Evolutionary conservation across 1,140 invertebrate genomes (phyloP), one percentile per base, ranked within the genome.

Genomic region (Sweltsa coloradensis): DNA sequence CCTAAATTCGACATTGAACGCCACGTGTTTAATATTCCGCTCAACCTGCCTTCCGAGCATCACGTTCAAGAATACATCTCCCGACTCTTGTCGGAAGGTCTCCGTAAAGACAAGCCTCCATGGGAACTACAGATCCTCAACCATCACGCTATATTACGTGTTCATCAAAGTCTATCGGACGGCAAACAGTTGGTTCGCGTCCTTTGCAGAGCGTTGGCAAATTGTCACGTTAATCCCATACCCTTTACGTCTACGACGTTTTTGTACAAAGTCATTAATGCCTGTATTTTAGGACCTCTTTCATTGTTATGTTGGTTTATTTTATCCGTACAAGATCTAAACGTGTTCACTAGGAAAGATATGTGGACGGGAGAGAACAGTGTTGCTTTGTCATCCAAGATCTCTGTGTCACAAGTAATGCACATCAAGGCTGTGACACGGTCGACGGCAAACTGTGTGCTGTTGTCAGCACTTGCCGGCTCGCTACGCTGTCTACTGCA

Each of bases 91-190:
- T 58, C 54, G 0, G 58, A 68, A 39, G 61, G 63, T 2, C 51
- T 77, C 19, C 52, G 64, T 0, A 39, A 54, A 11, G 59, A 67
- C 6, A 62, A 65, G 44, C 72, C 74, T 0, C 58, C 74, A 2
- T 78, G 75, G 75, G 73, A 78, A 52, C 60, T 77, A 5, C 69
- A 71, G 27, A 62, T 76, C 2, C 50, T 75, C 11, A 72, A 74
- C 46, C 70, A 70, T 0, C 61, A 73, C 1, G 61, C 74, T 3
- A 56, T 78, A 16, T 55, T 77, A 9, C 57, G 76, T 1, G 62
- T 73, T 7, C 74, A 78, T 57, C 72, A 74, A 21, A 67, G 70
- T 47, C 50, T 78, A n/a, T 67, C 71, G 2, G 75, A 78, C 57
- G 74, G 73, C 5, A 66, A 71, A 41, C 66, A 71, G 1, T 55